Conservation (phyloP, 2,797 vertebrate genomes). For the Morelia viridis region DNA sequence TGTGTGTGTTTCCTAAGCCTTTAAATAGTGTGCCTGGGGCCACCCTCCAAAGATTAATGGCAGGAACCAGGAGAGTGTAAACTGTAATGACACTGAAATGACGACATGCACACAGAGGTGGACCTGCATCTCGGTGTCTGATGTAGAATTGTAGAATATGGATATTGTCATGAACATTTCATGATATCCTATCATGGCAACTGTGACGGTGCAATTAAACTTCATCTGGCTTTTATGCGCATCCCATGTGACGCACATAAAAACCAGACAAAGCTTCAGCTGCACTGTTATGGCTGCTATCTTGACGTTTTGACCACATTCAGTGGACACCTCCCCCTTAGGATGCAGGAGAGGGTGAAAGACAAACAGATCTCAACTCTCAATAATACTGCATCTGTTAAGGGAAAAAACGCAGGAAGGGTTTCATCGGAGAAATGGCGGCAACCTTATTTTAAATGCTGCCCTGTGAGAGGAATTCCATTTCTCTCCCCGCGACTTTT, state of each 20-base stretch:
- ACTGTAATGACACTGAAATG: not conserved
- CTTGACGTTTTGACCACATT: not conserved
- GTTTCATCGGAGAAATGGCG: no score
- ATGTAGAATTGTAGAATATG: not conserved
- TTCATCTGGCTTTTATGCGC: not conserved
- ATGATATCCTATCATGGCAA: not conserved
- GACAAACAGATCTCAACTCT: not conserved
- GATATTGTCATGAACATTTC: not conserved
- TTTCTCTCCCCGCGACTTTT: not conserved
- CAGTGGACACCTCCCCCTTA: not conserved
- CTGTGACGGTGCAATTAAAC: not conserved
- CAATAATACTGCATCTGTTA: not conserved
- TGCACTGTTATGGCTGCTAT: not conserved
- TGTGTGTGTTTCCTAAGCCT: not conserved
- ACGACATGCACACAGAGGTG: not conserved
- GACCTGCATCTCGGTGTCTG: not conserved
- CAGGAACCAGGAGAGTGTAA: not conserved
- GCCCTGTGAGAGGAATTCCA: rapidly evolving
- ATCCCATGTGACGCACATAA: not conserved
- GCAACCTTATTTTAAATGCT: rapidly evolving
- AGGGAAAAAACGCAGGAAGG: not conserved
- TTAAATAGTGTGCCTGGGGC: not conserved
- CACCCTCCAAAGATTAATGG: not conserved
- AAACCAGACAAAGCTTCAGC: not conserved
- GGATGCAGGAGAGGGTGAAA: not conserved